Conservation (phyloP, 2,113 vertebrate genomes). For the Hippopotamus amphibius region DNA sequence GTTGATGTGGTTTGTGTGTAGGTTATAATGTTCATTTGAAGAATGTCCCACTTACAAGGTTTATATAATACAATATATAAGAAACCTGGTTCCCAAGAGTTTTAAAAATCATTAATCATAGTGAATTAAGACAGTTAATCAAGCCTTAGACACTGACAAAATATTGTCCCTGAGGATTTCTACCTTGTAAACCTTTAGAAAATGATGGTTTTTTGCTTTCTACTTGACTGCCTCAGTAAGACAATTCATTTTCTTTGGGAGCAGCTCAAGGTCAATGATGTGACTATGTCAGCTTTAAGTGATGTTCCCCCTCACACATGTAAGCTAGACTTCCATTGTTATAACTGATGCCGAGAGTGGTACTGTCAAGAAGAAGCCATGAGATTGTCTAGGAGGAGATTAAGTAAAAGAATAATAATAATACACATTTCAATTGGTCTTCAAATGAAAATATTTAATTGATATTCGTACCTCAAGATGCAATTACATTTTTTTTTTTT, state of each 20-base stretch:
- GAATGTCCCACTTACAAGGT: slow-evolving; percentile 36
- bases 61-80: slow-evolving; percentile 49
- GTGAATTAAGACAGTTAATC: slow-evolving; percentile 89
- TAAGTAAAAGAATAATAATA: neutral
- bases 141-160: slow-evolving; percentile 82
- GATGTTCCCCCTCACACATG: slow-evolving; percentile 5
- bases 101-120: slow-evolving; percentile 85
- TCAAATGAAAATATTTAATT: slow-evolving; percentile 52
- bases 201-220: slow-evolving; percentile 84
- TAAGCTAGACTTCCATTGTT: slow-evolving; percentile 40
- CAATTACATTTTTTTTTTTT: neutral
- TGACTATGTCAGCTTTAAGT: slow-evolving; percentile 69
- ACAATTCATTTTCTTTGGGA: slow-evolving; percentile 79
- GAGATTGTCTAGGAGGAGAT: slow-evolving; percentile 21
- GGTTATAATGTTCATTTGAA: neutral
- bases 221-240: slow-evolving; percentile 75
- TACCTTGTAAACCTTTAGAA: slow-evolving; percentile 84
- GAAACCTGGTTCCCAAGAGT: slow-evolving; percentile 51
- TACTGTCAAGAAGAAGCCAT: slow-evolving; percentile 22
- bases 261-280: slow-evolving; percentile 84
- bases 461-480: neutral
- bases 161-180: slow-evolving; percentile 81
- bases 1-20: slow-evolving; percentile 27
- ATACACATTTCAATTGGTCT: neutral
- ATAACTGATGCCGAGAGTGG: neutral